phyloP scores from a whole-genome alignment of 2,797 vertebrate species.

The Cephalopachus bancanus region DNA sequence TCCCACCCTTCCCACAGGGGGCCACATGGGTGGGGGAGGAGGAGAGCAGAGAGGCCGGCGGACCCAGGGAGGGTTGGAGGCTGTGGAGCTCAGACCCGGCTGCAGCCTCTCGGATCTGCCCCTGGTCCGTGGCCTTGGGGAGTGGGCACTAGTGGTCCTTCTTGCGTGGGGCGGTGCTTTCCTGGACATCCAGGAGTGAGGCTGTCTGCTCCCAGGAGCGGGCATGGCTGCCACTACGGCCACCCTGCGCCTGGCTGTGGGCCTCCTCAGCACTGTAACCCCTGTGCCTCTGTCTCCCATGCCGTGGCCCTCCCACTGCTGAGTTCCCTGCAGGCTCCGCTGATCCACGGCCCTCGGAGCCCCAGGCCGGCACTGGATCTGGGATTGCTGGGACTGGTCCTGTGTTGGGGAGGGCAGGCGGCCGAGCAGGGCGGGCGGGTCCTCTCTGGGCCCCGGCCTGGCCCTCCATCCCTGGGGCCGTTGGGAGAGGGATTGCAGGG shows the following conservation, averaged over 20 bases:
- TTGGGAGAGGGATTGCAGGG: fast-evolving
- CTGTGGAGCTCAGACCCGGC: not conserved
- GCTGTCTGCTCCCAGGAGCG: not conserved
- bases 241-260: fast-evolving
- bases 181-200: not conserved
- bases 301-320: not conserved
- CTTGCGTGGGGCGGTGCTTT: no score
- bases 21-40: no score
- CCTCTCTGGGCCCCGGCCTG: not conserved
- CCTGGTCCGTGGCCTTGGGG: fast-evolving
- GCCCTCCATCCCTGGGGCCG: not conserved
- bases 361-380: no score
- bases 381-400: not conserved
- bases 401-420: fast-evolving
- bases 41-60: not conserved
- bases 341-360: not conserved
- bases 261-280: no score
- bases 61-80: fast-evolving
- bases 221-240: no score
- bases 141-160: no score
- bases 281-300: fast-evolving
- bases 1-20: not conserved
- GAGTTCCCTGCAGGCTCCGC: not conserved
- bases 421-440: no score
- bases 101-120: fast-evolving